Evolutionary conservation across 1,140 invertebrate genomes (phyloP), one percentile per base, ranked within the genome.

Genomic region (Mycetomoellerius zeteki): DNA sequence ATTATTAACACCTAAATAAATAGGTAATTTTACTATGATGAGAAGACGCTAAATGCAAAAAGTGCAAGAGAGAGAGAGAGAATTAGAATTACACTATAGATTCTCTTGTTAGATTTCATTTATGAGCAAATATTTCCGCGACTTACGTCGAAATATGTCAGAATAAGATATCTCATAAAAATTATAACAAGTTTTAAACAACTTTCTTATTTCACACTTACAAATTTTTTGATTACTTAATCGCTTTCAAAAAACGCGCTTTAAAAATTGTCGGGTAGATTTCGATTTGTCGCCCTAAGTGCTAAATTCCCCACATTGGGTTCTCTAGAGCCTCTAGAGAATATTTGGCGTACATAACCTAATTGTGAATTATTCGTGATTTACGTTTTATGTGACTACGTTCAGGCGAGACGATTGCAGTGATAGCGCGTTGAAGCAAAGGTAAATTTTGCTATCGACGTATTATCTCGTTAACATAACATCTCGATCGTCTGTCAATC

Each of bases 361-460:
- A 69, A 43, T 14, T 1, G 33, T 54, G 16, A 54, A 6, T 19
- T 54, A 54, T 8, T 30, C 1, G 37, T 10, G 37, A n/a, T n/a
- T 54, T 54, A n/a, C 19, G 7, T 10, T n/a, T 54, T 54, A n/a
- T 5, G 7, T 10, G 8, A 19, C 8, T 50, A 16, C 47, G 33
- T 14, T n/a, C 6, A 4, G 33, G 16, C 8, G 33, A 21, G 8
- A 37, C 19, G 16, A 30, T 65, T 30, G 24, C 24, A 0, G 43
- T 64, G 47, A 33, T 37, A 27, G 4, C 33, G 19, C 19, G 24
- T 50, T 14, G 62, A 65, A 50, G 30, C 27, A 50, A 52, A 80
- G 76, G 76, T 80, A 80, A 80, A 78, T 78, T 80, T 80, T 52
- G 60, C 43, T 30, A 16, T 30, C 37, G 10, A 77, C 24, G 8